Base-by-base conservation (phyloP, 2,113 vertebrate genomes). In the Trichechus manatus region DNA sequence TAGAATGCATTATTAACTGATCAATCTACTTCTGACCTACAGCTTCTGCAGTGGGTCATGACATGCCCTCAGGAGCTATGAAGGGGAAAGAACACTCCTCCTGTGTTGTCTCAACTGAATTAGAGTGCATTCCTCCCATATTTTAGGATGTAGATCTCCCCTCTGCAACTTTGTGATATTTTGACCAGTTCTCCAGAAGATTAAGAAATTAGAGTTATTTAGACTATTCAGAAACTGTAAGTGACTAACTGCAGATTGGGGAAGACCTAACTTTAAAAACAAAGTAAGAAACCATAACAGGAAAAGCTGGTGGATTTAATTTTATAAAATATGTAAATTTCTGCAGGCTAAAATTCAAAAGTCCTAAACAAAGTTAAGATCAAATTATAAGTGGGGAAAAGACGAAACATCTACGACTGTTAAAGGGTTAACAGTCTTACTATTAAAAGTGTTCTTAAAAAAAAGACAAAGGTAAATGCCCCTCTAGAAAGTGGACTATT, bases 281-380 rank as follows among this genome's bases (percentile, higher is more conserved):
- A 96, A 89, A 89, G 63, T 72, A 56, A 80, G 13, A 90, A 89
- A 53, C 23, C 20, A 13, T n/a, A 70, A n/a, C 15, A 44, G 39
- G 19, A 78, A 93, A 78, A 78, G 39, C 11, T 74, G n/a, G 47
- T 36, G 56, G 33, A 82, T 1, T 83, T 78, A 89, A 53, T 7
- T 93, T 63, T 53, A 14, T 85, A 83, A 93, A 79, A 74, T 29
- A 74, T 15, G 22, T 75, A 86, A 96, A 92, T 11, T 78, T 83
- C 39, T 75, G 4, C 33, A 86, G 39, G 85, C 31, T 83, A 44
- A 79, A 78, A 75, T 84, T 89, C 25, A 36, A 83, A 97, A 61
- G 44, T 72, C 77, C 11, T 96, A 53, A 70, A 25, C 44, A 39
- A 94, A 85, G 4, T 91, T 81, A 78, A 93, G 61, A 74, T 44